Conservation (phyloP, 1,140 invertebrate genomes). For the Colletes latitarsis region DNA sequence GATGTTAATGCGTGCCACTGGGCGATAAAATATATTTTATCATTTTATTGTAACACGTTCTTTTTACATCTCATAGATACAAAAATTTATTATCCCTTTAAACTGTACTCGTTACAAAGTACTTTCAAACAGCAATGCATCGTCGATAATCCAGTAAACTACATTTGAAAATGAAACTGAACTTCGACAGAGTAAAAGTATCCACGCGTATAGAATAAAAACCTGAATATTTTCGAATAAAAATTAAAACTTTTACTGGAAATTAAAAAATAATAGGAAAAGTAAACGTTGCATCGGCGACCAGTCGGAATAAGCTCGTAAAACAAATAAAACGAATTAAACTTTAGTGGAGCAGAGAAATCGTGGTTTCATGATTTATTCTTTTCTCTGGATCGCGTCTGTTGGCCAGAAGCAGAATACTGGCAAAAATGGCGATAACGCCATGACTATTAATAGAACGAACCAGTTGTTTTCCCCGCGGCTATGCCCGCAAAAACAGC, state of each 20-base stretch:
- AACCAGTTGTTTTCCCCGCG: conserved; percentile 45
- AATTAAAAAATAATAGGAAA: not conserved
- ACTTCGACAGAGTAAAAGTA: no score
- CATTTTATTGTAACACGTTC: no score
- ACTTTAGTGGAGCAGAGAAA: not conserved
- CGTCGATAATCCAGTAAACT: no score
- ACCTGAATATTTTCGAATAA: no score
- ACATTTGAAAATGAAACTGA: no score
- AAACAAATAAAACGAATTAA: not conserved
- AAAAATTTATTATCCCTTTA: no score
- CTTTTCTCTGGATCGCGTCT: conserved; percentile 1
- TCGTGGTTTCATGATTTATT: not conserved
- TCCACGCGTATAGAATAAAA: no score
- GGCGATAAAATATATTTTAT: no score
- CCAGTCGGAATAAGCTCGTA: not conserved
- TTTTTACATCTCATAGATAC: no score
- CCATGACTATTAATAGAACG: conserved; percentile 64
- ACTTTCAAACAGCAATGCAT: no score
- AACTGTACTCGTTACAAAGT: no score
- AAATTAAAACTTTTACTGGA: not conserved
- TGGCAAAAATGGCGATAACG: conserved; percentile 58
- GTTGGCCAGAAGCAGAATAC: not conserved
- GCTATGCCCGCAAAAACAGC: conserved; percentile 46
- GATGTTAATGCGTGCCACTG: not conserved
- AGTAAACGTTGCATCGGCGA: not conserved